Percentiles rank a stretch among this genome's conserved stretches.
phyloP scores from a whole-genome alignment of 2,113 vertebrate species.

The Antennarius striatus region DNA sequence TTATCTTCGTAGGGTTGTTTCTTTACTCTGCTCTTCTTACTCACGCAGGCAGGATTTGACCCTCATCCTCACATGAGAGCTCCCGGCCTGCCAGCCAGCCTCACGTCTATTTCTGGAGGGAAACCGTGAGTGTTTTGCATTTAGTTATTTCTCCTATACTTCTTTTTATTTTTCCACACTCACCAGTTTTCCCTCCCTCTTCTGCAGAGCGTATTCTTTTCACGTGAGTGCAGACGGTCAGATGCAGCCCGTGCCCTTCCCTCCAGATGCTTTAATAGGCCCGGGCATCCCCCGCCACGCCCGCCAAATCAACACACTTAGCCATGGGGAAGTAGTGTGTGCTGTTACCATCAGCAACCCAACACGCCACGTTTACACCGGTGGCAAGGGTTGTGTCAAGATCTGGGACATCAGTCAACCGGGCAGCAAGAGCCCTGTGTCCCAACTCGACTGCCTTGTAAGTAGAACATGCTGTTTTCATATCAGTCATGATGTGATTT shows the following conservation, averaged over 20 bases:
- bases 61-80: conserved; percentile 93
- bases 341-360: conserved; percentile 98
- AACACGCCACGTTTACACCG: conserved; percentile 94
- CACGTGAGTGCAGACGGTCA: conserved; percentile 95
- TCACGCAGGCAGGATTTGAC: conserved; percentile 89
- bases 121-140: conserved; percentile 86
- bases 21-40: conserved; percentile 13
- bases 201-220: conserved; percentile 90
- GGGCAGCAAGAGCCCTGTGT: conserved; percentile 96
- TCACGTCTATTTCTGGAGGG: conserved; percentile 92
- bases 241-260: conserved; percentile 97
- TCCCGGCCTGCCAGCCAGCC: conserved; percentile 87
- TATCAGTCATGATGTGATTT: background rate
- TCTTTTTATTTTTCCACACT: background rate
- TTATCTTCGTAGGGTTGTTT: conserved; percentile 34
- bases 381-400: conserved; percentile 96
- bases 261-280: conserved; percentile 92
- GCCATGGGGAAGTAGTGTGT: conserved; percentile 94
- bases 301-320: conserved; percentile 95
- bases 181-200: background rate
- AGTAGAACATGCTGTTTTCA: conserved; percentile 33
- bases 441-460: conserved; percentile 96
- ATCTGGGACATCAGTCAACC: conserved; percentile 99
- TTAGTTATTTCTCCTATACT: background rate
- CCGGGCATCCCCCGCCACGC: conserved; percentile 94